A percentile compares a stretch with the other conserved stretches of the same genome.
Evolutionary conservation across 2,888 invertebrate species (phyloP).

Genomic region (Lissocephala sabroskyi): DNA sequence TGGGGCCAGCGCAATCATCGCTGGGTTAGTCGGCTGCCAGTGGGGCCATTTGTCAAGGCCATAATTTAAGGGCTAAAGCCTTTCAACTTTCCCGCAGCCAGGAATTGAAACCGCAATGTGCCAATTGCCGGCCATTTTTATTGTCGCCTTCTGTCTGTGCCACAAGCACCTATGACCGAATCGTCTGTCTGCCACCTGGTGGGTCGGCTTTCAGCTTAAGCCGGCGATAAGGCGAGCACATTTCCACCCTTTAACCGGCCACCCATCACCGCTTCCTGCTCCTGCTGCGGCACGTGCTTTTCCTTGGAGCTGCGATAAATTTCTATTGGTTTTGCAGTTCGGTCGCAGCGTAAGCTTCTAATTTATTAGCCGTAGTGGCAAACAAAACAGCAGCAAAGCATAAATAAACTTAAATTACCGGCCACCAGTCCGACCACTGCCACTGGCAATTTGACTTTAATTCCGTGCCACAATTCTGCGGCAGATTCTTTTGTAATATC

Average conservation of each 20-base stretch:
- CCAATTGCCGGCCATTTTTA: constrained; percentile 58
- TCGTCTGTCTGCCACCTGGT: constrained; percentile 20
- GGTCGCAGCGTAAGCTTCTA: constrained; percentile 52
- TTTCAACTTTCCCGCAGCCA: constrained; percentile 36
- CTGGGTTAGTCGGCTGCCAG: too few relatives aligned
- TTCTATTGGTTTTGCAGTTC: constrained; percentile 50
- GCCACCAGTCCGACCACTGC: neutral
- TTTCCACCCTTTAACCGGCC: constrained; percentile 26
- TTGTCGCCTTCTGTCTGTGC: constrained; percentile 53
- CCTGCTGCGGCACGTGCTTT: constrained; percentile 43
- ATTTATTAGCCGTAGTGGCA: constrained; percentile 57
- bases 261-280: constrained; percentile 4
- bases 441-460: constrained; percentile 38
- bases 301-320: constrained; percentile 54
- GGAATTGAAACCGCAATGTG: constrained; percentile 51
- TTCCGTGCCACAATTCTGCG: constrained; percentile 6
- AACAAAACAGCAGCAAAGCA: constrained; percentile 44
- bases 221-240: constrained; percentile 61
- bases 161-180: constrained; percentile 45
- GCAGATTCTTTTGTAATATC: too few relatives aligned
- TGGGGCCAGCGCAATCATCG: too few relatives aligned
- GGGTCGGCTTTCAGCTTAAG: constrained; percentile 32
- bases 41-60: constrained; percentile 5
- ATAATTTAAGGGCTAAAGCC: constrained; percentile 51
- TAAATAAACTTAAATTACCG: constrained; percentile 46